Evolutionary conservation across 2,113 vertebrate species (phyloP), one percentile per base, ranked within the genome.

Genomic region (Syngnathus floridae): DNA sequence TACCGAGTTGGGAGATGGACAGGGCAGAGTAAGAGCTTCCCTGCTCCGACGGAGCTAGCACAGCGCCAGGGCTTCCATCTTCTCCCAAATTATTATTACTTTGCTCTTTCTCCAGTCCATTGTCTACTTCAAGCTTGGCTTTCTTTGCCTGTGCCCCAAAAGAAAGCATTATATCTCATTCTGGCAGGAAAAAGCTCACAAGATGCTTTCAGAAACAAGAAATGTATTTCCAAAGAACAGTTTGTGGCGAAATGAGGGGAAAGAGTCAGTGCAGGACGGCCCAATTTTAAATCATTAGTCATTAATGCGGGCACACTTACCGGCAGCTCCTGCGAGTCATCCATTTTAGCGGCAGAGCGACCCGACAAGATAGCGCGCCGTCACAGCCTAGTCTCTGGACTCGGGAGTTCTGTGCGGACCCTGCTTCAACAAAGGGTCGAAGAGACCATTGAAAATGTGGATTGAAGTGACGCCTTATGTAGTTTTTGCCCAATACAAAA

Each of bases 281-380:
- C 36, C 12, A 16, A 61, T 61, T 61, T 61, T 3, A 22, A 61
- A 61, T 43, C 59, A 43, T 43, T 61, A 45, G 40, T 43, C 45
- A 63, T 63, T 63, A 36, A 36, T 36, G 55, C 55, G 17, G 56
- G 35, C n/a, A 43, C 8, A 88, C 90, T 91, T 67, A 92, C 91
- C 74, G 90, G 91, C 70, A 88, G 86, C 72, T 92, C 90, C 80
- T 88, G 89, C 43, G 84, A 74, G 60, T 90, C 87, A 3, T 90
- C 90, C 91, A 92, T 92, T 74, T 79, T 74, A 75, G 75, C 84
- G 61, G 82, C 74, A 0, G 81, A 71, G 76, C 65, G 67, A 62
- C 72, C 69, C 40, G 80, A 77, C 67, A 80, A 77, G 74, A 83
- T 80, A 70, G 72, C 75, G 40, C 49, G 65, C 73, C 82, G 46